These are phyloP conservation scores for Scyliorhinus canicula DNA, from an alignment of 2,797 vertebrate genomes.

Conservation along the genomic window DNA sequence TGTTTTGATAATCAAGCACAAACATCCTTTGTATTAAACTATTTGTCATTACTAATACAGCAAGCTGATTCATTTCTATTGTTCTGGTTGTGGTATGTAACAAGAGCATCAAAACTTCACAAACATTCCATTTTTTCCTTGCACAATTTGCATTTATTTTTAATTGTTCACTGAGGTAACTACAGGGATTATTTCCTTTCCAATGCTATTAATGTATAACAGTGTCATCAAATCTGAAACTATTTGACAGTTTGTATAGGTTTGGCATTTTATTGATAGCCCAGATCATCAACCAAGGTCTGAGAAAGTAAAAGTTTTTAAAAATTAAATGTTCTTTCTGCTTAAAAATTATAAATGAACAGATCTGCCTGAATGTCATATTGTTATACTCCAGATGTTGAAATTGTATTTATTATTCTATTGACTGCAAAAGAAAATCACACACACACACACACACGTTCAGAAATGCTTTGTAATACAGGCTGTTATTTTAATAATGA, in stretches of 20 bases:
- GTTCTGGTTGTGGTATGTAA: background rate
- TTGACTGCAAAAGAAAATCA: background rate
- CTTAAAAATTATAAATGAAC: conserved; percentile 14
- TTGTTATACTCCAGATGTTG: background rate
- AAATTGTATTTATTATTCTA: conserved; percentile 28
- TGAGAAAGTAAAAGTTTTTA: background rate
- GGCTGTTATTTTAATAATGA: background rate
- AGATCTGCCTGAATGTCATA: background rate
- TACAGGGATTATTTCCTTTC: background rate
- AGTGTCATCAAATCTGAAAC: background rate
- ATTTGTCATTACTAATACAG: conserved; percentile 29
- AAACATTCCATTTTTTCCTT: conserved; percentile 34
- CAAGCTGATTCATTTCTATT: conserved; percentile 35
- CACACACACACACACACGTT: background rate
- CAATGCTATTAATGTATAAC: background rate
- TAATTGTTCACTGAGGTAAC: background rate
- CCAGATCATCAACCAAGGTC: background rate
- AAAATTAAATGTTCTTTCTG: conserved; percentile 10
- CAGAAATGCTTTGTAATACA: conserved; percentile 14
- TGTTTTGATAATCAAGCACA: conserved; percentile 32
- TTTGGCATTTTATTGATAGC: background rate
- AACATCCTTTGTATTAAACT: conserved; percentile 24
- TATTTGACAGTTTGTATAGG: background rate
- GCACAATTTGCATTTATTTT: conserved; percentile 23
- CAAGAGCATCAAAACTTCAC: background rate